Evolutionary conservation across 2,113 vertebrate species (phyloP).

Genomic region (Tychaedon coryphoeus): DNA sequence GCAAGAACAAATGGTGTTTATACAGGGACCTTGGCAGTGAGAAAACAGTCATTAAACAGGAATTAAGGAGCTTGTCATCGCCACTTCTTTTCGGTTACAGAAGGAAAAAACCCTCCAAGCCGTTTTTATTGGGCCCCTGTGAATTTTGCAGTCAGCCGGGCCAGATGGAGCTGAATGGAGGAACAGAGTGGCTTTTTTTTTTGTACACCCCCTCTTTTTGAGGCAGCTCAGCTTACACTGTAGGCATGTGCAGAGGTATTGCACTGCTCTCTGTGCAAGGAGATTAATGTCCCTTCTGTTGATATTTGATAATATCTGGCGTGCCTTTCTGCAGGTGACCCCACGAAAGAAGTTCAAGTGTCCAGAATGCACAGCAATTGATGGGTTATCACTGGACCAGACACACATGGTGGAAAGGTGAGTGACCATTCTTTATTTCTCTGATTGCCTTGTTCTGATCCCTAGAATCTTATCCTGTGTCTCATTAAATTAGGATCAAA

Average conservation of each 20-base stretch:
- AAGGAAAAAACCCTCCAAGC: constrained; percentile 75
- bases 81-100: constrained; percentile 75
- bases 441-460: neutral
- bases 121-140: constrained; percentile 79
- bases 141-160: constrained; percentile 64
- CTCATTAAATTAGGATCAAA: constrained; percentile 1
- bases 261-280: neutral
- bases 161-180: constrained; percentile 65
- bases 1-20: constrained; percentile 82
- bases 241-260: neutral
- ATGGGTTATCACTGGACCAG: constrained; percentile 95
- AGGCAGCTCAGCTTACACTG: constrained; percentile 33
- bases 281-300: constrained; percentile 36
- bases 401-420: constrained; percentile 97
- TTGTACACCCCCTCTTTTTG: neutral
- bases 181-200: constrained; percentile 24
- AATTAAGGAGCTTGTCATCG: constrained; percentile 86
- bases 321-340: constrained; percentile 83
- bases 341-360: constrained; percentile 99
- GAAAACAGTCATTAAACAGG: constrained; percentile 87
- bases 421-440: constrained; percentile 44
- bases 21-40: constrained; percentile 83
- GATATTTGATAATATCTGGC: constrained; percentile 36
- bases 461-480: constrained; percentile 23
- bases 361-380: constrained; percentile 97